Evolutionary conservation across 2,113 vertebrate species (phyloP).

Genomic region (Austrofundulus limnaeus): DNA sequence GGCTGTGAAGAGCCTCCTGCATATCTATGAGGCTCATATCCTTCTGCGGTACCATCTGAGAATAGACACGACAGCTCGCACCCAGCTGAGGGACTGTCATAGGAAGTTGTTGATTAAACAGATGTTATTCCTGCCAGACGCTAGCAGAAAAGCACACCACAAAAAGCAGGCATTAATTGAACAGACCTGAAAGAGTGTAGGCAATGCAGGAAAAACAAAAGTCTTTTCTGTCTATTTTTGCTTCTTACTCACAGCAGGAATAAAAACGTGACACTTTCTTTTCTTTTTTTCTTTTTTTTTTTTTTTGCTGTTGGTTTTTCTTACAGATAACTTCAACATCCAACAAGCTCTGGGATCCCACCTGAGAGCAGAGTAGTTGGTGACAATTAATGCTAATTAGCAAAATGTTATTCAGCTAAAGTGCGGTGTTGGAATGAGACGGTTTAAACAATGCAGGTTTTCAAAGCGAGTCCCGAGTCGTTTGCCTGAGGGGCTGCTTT

Average conservation of each 20-base stretch:
- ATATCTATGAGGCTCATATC: conserved; percentile 68
- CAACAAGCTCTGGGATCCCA: conserved; percentile 6
- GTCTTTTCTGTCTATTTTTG: conserved; percentile 24
- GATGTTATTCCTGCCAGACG: conserved; percentile 50
- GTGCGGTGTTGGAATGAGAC: conserved; percentile 47
- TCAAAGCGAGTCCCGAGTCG: conserved; percentile 23
- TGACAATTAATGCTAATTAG: conserved; percentile 82
- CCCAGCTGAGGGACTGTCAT: conserved; percentile 66
- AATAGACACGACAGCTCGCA: conserved; percentile 61
- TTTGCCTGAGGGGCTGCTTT: conserved; percentile 12
- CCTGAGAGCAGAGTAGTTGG: conserved; percentile 65
- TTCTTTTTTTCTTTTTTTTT: too few relatives aligned
- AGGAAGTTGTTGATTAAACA: conserved; percentile 78
- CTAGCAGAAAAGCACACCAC: conserved; percentile 53
- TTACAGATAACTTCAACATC: conserved; percentile 17
- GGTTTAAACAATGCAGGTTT: conserved; percentile 30
- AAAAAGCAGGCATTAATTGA: conserved; percentile 71
- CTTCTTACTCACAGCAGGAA: conserved; percentile 35
- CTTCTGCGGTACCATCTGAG: conserved; percentile 57
- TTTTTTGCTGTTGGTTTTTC: conserved; percentile 21
- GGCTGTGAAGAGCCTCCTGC: conserved; percentile 52
- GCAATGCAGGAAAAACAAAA: conserved; percentile 52
- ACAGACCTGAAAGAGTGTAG: conserved; percentile 58
- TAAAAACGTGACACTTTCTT: conserved; percentile 10
- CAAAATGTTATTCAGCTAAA: conserved; percentile 61